Conservation (phyloP, 1,140 invertebrate species). For the Leptopilina clavipes region DNA sequence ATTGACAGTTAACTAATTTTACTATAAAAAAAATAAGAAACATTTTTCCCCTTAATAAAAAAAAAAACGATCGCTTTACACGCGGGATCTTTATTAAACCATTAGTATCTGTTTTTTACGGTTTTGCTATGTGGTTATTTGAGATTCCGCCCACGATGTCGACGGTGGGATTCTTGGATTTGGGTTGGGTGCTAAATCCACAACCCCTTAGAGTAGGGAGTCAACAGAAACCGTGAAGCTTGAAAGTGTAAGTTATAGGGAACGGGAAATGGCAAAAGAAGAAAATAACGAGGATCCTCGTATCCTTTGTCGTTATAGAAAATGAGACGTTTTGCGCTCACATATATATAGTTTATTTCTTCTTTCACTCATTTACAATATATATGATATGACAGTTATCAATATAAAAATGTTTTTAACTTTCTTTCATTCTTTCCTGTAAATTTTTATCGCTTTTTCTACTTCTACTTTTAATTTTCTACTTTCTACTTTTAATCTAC, state of each 20-base stretch:
- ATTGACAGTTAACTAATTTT: no score
- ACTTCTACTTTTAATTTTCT: no score
- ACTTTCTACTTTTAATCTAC: no score
- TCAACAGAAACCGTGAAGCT: slow-evolving; percentile 16
- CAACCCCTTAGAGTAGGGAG: not conserved
- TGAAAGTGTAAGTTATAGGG: slow-evolving; percentile 19
- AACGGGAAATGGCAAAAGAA: slow-evolving; percentile 18
- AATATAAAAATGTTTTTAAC: slow-evolving; percentile 10
- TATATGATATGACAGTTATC: not conserved
- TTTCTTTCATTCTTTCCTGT: not conserved
- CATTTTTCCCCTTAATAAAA: no score
- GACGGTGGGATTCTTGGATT: slow-evolving; percentile 39
- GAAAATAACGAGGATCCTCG: slow-evolving; percentile 29
- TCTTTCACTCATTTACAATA: not conserved
- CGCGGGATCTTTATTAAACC: slow-evolving; percentile 46
- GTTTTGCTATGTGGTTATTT: slow-evolving; percentile 38
- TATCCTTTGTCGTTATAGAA: slow-evolving; percentile 1
- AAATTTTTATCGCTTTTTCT: not conserved
- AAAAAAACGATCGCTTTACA: not conserved
- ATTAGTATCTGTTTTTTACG: slow-evolving; percentile 46
- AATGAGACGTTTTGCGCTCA: slow-evolving; percentile 20
- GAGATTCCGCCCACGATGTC: slow-evolving; percentile 39
- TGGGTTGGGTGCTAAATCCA: slow-evolving; percentile 38
- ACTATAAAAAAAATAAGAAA: no score
- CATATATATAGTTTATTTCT: not conserved